Base-by-base conservation (phyloP, 2,888 invertebrate genomes). In the Bellardia pandia region DNA sequence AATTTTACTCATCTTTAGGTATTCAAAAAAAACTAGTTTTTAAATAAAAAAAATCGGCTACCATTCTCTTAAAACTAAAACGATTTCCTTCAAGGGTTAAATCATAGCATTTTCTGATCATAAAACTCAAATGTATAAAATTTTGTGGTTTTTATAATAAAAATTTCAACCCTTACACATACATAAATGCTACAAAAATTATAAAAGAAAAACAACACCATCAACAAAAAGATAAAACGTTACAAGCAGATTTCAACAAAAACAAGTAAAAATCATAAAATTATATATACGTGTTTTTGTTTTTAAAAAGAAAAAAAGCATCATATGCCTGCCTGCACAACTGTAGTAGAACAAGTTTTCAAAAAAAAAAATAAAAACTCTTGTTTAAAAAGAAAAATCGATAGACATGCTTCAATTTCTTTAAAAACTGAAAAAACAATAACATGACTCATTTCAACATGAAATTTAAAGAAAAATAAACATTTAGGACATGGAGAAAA, bases 341-440 rank as follows among this genome's bases (percentile, higher is more conserved):
- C 48, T 71, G 42, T 16, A 60, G 48, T 16, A 60, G 69, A 69
- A 75, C 79, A 85, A 40, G 40, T 74, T 68, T 72, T 53, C 33
- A 33, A 23, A 78, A 79, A 56, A 79, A 85, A 84, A 79, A 23
- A 23, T 1, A 85, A 68, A 82, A 45, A 45, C 13, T 13, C 45
- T 69, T 51, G 66, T 58, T 78, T 78, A 16, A 75, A 69, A 86
- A 84, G 72, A 76, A 77, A 77, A 76, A 80, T 78, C 81, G 81
- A 82, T 82, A 88, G 56, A 37, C 74, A 86, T 85, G 85, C 74
- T 58, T 9, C 60, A 66, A 30, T 5, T 40, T 45, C 66, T 72
- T 83, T 77, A 16, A 45, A 40, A 11, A 33, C 74, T 76, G 68
- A 77, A 69, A 11, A 48, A 62, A 69, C 4, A 56, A 64, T 23